Percentiles rank a stretch among this genome's conserved stretches.
Conservation (phyloP, 2,797 vertebrate species). For the Hylomyscus alleni region DNA sequence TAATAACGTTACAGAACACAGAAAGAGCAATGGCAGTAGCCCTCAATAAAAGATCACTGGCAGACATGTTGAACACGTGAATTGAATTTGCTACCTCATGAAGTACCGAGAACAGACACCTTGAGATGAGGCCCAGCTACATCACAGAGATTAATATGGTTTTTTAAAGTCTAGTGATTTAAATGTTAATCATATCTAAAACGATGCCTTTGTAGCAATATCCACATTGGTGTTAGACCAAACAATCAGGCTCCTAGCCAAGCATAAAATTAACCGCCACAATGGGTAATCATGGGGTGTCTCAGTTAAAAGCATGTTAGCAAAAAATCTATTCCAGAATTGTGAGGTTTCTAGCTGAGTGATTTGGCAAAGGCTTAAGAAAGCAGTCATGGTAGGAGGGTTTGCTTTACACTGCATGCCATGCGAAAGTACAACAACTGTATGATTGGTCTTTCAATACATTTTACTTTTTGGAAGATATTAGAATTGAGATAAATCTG, state of each 20-base stretch:
- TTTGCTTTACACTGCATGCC: background rate
- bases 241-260: background rate
- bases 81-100: background rate
- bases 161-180: background rate
- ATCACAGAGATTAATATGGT: background rate
- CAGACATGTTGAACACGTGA: background rate
- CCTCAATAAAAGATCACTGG: background rate
- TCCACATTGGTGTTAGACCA: background rate
- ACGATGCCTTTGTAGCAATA: background rate
- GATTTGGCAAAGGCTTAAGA: conserved; percentile 2
- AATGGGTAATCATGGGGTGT: background rate
- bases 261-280: background rate
- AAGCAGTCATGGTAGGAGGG: background rate
- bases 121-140: background rate
- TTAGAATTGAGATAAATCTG: background rate
- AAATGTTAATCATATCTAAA: conserved; percentile 27
- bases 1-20: background rate
- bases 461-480: background rate
- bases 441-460: background rate
- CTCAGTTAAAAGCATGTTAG: background rate
- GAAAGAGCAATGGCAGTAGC: background rate
- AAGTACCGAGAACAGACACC: background rate
- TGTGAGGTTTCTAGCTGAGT: background rate
- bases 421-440: background rate
- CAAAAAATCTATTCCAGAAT: background rate